Conservation (phyloP, 2,888 invertebrate genomes). For the Coenonympha arcania region DNA sequence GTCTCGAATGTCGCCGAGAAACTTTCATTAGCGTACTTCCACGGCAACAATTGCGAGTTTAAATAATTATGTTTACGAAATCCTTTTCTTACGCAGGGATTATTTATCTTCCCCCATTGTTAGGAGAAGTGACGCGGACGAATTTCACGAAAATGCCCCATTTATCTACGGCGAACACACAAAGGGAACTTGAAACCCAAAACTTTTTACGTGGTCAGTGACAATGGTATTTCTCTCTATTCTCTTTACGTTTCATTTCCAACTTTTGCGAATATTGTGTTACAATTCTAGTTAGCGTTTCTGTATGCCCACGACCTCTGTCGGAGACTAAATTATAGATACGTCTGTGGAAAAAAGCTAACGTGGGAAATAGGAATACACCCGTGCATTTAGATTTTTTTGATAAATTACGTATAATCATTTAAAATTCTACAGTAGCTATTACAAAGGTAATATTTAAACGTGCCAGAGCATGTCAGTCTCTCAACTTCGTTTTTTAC, state of each 20-base stretch:
- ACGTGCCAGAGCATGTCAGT: too few relatives aligned
- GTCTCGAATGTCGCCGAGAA: constrained; percentile 51
- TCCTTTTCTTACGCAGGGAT: constrained; percentile 72
- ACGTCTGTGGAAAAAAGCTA: constrained; percentile 1
- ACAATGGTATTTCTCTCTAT: constrained; percentile 66
- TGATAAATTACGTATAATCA: neutral
- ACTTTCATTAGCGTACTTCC: constrained; percentile 64
- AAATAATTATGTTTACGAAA: constrained; percentile 73
- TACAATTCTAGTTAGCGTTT: constrained; percentile 38
- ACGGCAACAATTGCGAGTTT: constrained; percentile 69
- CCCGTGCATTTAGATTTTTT: neutral
- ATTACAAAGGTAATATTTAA: too few relatives aligned
- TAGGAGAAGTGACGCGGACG: constrained; percentile 69
- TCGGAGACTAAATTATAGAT: constrained; percentile 10
- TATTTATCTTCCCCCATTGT: constrained; percentile 71
- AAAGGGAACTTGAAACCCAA: constrained; percentile 69
- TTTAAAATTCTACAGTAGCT: neutral
- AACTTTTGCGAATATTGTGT: constrained; percentile 55
- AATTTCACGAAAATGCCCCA: constrained; percentile 71
- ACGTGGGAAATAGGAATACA: neutral
- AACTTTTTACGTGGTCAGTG: constrained; percentile 73
- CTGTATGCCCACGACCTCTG: constrained; percentile 3
- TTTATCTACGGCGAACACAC: constrained; percentile 67
- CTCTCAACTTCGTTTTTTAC: too few relatives aligned
- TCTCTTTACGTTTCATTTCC: constrained; percentile 65